These are phyloP conservation scores for Phytoseiulus persimilis DNA, from an alignment of 2,888 invertebrate genomes.

Conservation along the genomic window DNA sequence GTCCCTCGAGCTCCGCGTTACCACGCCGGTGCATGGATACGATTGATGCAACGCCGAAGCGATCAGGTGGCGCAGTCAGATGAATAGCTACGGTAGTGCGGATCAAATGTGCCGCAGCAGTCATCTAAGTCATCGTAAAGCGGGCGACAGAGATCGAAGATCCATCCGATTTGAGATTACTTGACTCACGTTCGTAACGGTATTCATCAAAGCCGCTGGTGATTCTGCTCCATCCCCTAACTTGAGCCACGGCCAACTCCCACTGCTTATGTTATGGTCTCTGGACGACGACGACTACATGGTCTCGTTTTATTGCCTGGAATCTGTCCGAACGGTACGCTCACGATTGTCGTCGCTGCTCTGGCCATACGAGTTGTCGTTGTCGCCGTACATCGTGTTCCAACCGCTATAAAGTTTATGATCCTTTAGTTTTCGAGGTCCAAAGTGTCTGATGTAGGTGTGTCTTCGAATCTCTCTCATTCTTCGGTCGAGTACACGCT, in stretches of 20 bases:
- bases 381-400: neutral
- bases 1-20: neutral
- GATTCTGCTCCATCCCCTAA: neutral
- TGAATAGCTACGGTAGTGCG: neutral
- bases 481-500: neutral
- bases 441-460: neutral
- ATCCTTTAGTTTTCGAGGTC: neutral
- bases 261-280: neutral
- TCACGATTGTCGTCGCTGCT: neutral
- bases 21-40: neutral
- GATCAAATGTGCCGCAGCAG: neutral
- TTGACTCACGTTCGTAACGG: neutral
- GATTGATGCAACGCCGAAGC: neutral
- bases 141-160: neutral
- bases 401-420: neutral
- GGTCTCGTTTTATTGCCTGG: neutral
- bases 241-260: neutral
- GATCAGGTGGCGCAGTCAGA: neutral
- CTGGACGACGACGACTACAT: neutral
- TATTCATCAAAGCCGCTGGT: neutral
- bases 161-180: neutral
- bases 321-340: neutral
- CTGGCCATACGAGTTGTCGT: neutral
- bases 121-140: neutral
- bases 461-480: neutral